Percentiles rank a stretch among this genome's conserved stretches.
Conservation (phyloP, 2,797 vertebrate genomes). For the Cichlasoma orientale region DNA sequence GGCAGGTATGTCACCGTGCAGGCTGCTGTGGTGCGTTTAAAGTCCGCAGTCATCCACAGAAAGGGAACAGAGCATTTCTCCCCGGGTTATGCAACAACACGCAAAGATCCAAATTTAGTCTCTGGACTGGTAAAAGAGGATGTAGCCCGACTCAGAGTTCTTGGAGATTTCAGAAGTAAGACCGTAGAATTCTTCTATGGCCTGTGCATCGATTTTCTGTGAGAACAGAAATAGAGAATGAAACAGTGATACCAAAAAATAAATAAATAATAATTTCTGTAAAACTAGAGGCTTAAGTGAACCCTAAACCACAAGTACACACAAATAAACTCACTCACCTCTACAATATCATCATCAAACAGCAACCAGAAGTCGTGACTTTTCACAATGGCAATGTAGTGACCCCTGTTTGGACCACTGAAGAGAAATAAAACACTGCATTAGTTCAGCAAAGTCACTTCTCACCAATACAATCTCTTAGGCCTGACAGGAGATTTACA, state of each 20-base stretch:
- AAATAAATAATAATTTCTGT: background rate
- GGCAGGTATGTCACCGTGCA: constrained; percentile 55
- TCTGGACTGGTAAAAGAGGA: constrained; percentile 99
- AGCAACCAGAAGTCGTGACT: constrained; percentile 98
- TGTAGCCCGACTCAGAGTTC: constrained; percentile 99
- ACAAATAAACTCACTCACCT: constrained; percentile 68
- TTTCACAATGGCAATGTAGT: constrained; percentile 98
- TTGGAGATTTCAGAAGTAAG: constrained; percentile 99
- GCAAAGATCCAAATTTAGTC: constrained; percentile 76
- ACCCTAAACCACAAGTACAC: background rate
- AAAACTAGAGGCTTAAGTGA: background rate
- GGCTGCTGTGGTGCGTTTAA: constrained; percentile 54
- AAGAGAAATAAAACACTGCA: background rate
- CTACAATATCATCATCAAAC: constrained; percentile 98
- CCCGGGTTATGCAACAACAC: constrained; percentile 32
- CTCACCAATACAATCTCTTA: background rate
- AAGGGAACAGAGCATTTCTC: constrained; percentile 39
- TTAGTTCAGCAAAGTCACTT: background rate
- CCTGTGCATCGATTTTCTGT: constrained; percentile 99
- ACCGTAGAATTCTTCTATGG: constrained; percentile 99
- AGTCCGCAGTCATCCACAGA: constrained; percentile 35
- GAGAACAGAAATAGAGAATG: background rate
- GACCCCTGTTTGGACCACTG: constrained; percentile 95
- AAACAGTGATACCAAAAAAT: background rate
- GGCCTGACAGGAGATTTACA: background rate